These are phyloP conservation scores for Hozukius guyotensis DNA, from an alignment of 2,797 vertebrate genomes.

Conservation along the genomic window DNA sequence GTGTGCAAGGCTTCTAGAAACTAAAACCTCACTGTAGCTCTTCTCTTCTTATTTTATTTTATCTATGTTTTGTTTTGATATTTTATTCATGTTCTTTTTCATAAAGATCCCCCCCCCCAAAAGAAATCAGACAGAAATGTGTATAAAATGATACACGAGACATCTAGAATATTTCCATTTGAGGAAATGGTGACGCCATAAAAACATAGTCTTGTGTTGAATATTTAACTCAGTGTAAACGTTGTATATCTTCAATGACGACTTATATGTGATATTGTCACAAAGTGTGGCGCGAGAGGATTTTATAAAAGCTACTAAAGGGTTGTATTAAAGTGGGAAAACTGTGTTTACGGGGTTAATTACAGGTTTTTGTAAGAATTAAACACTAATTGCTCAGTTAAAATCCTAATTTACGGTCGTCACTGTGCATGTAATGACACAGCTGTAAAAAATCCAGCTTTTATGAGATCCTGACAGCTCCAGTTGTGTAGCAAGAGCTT, in stretches of 20 bases:
- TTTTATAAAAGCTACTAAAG: not conserved
- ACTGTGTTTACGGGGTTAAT: not conserved
- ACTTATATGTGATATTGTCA: not conserved
- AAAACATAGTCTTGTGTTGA: not conserved
- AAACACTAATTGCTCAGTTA: not conserved
- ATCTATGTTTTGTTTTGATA: too few species aligned
- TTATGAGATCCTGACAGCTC: not conserved
- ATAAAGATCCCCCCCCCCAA: not conserved
- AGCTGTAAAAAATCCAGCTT: not conserved
- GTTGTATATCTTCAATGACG: not conserved
- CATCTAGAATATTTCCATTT: not conserved
- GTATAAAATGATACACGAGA: not conserved
- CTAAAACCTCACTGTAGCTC: too few species aligned
- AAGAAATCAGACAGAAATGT: not conserved
- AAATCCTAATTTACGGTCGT: too few species aligned
- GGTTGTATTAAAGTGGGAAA: not conserved
- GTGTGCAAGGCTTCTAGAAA: too few species aligned
- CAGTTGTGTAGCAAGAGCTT: constrained; percentile 1
- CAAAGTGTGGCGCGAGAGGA: too few species aligned
- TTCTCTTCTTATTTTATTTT: too few species aligned
- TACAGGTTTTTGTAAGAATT: not conserved
- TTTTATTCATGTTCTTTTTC: not conserved
- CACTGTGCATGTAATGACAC: not conserved
- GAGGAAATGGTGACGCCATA: not conserved
- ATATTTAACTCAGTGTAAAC: not conserved